Evolutionary conservation across 2,888 invertebrate species (phyloP).

Genomic region (Megalurothrips usitatus): DNA sequence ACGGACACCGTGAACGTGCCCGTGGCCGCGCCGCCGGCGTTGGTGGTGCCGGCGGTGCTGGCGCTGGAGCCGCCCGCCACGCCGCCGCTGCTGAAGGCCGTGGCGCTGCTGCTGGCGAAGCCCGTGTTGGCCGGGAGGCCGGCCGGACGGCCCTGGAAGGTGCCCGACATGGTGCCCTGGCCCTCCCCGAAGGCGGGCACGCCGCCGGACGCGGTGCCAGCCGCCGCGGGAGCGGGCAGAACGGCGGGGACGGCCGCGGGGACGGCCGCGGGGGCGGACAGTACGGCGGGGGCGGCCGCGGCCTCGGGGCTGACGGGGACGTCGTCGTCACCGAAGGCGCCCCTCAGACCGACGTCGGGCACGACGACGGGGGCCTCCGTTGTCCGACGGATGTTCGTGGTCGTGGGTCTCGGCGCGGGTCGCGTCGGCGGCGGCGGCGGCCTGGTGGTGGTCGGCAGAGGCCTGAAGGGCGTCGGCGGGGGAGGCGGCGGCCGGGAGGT

Average conservation of each 20-base stretch:
- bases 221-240: not conserved
- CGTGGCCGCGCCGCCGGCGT: not conserved
- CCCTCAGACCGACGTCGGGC: not conserved
- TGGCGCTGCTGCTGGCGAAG: conserved; percentile 21
- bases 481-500: not conserved
- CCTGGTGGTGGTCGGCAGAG: not conserved
- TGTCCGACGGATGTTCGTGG: not conserved
- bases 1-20: not conserved
- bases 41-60: not conserved
- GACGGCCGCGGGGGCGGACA: no score
- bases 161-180: not conserved
- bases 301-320: not conserved
- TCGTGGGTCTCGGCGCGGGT: not conserved
- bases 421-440: not conserved
- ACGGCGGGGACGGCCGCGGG: not conserved
- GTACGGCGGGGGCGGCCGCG: no score
- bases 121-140: not conserved
- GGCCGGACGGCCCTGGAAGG: not conserved
- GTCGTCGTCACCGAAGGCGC: not conserved
- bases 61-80: not conserved
- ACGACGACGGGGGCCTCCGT: not conserved
- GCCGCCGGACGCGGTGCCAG: not conserved
- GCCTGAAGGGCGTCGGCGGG: not conserved
- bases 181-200: not conserved
- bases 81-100: conserved; percentile 16